phyloP scores from a whole-genome alignment of 2,888 invertebrate species.

The Zhuqinia jingwanae region DNA sequence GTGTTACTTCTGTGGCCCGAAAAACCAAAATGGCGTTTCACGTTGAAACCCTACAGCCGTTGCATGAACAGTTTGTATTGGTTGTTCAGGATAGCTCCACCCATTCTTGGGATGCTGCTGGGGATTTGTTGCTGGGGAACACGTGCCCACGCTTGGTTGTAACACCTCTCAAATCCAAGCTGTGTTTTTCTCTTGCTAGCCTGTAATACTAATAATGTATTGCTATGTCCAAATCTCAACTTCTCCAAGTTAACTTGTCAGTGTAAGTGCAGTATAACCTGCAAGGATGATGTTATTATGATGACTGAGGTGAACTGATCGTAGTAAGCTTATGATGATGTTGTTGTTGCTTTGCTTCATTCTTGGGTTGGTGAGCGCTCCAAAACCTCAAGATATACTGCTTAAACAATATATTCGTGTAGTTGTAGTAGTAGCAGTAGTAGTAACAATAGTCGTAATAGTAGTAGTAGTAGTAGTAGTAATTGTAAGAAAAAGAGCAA shows the following conservation, averaged over 20 bases:
- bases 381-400: slow-evolving; percentile 45
- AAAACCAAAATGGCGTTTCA: slow-evolving; percentile 79
- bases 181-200: slow-evolving; percentile 30
- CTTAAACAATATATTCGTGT: neutral
- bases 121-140: slow-evolving; percentile 66
- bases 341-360: slow-evolving; percentile 47
- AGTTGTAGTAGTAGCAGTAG: neutral
- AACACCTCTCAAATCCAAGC: slow-evolving; percentile 68
- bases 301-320: slow-evolving; percentile 56
- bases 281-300: slow-evolving; percentile 54
- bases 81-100: slow-evolving; percentile 63
- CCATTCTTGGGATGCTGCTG: slow-evolving; percentile 67
- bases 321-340: slow-evolving; percentile 39
- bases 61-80: slow-evolving; percentile 69
- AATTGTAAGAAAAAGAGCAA: slow-evolving; percentile 6
- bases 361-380: slow-evolving; percentile 58
- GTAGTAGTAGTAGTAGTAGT: neutral
- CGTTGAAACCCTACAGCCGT: slow-evolving; percentile 66
- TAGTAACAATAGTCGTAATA: no score
- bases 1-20: slow-evolving; percentile 77
- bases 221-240: slow-evolving; percentile 34
- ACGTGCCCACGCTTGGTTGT: slow-evolving; percentile 75
- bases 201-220: slow-evolving; percentile 31
- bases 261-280: slow-evolving; percentile 23
- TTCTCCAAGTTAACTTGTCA: slow-evolving; percentile 36